Conservation (phyloP, 2,797 vertebrate genomes). For the Sarcophilus harrisii region DNA sequence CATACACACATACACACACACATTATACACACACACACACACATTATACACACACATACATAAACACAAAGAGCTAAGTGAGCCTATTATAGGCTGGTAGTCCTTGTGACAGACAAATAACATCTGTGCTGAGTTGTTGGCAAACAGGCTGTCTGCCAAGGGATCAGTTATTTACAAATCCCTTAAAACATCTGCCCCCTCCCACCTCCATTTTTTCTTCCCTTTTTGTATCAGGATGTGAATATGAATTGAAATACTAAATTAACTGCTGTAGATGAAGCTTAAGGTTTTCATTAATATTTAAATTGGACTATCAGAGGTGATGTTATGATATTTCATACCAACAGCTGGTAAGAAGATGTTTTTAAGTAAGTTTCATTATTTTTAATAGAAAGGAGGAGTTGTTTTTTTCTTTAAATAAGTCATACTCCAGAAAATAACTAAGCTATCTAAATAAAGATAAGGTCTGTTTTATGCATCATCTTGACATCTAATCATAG, state of each 20-base stretch:
- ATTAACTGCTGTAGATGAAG: slow-evolving; percentile 70
- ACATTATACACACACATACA: neutral
- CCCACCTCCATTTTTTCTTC: neutral
- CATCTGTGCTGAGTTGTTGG: slow-evolving; percentile 43
- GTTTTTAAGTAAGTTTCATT: slow-evolving; percentile 72
- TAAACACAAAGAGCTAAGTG: slow-evolving; percentile 33
- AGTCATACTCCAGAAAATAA: slow-evolving; percentile 5
- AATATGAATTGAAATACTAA: slow-evolving; percentile 62
- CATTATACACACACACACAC: neutral
- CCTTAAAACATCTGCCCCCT: slow-evolving; percentile 52
- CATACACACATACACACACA: neutral
- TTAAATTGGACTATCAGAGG: slow-evolving; percentile 72
- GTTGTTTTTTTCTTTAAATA: slow-evolving; percentile 44
- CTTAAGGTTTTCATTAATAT: slow-evolving; percentile 75
- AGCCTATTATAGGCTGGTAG: slow-evolving; percentile 52
- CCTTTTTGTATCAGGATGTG: slow-evolving; percentile 34
- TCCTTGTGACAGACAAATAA: slow-evolving; percentile 69
- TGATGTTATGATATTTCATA: slow-evolving; percentile 67
- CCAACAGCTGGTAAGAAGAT: slow-evolving; percentile 71
- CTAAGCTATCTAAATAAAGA: slow-evolving; percentile 29
- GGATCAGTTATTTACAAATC: slow-evolving; percentile 55
- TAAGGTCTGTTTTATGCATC: neutral
- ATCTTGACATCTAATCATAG: neutral
- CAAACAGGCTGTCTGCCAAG: slow-evolving; percentile 60
- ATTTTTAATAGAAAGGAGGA: slow-evolving; percentile 64